Base-by-base conservation (phyloP, 2,113 vertebrate species). In the Tenebrosternarchus preto region DNA sequence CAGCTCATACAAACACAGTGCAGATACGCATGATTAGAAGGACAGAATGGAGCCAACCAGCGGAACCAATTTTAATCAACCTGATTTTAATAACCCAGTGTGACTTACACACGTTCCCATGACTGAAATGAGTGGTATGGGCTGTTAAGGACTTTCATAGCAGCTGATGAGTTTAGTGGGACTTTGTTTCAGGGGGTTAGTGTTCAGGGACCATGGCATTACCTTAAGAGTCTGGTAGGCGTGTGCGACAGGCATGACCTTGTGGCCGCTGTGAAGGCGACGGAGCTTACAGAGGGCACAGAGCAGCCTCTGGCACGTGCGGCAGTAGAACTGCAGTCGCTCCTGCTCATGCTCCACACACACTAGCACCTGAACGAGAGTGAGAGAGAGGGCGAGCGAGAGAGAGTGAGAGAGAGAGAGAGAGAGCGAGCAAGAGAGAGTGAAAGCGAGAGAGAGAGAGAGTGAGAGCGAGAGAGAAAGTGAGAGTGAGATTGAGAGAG, bases 221-320 rank as follows among this genome's bases (percentile, higher is more conserved):
- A 98, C 97, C 95, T 97, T 96, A 43, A 99, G 94, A 60, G 96
- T 94, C 88, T 98, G 97, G 91, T 95, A 98, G 82, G 96, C 96
- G 39, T 93, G 95, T 86, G 96, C 93, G 74, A 98, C 94, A 0
- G 96, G 96, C 1, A 96, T 91, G 87, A 98, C 94, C 89, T 97
- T 98, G 91, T 99, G 97, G 24, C 95, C 94, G 0, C 95, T 93
- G 90, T 98, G 97, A 22, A 93, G 89, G 12, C 97, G 94, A 0
- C 95, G 93, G 20, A 97, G 94, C 0, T 97, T 96, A 86, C 97
- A 98, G 55, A 98, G 92, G 25, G 94, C 92, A 86, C 97, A 98
- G 77, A 98, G 93, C 77, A 97, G 89, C 22, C 94, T 92, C 78
- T 97, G 97, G 89, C 97, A 98, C 0, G 93, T 94, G 82, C 95